Evolutionary conservation across 2,113 vertebrate genomes (phyloP).

Genomic region (Hippocampus comes): DNA sequence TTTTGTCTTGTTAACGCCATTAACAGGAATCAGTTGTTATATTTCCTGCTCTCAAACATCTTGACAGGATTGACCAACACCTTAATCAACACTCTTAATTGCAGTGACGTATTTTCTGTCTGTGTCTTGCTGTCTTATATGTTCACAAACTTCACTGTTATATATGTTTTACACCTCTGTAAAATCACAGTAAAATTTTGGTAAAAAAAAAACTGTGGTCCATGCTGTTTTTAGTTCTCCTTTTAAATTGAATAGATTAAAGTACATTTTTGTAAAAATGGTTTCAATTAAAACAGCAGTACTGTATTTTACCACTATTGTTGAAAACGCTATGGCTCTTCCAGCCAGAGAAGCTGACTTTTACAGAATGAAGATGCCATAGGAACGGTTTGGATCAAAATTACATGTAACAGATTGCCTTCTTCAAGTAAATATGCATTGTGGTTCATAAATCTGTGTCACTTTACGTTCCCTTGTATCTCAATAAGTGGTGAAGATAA

Average conservation of each 20-base stretch:
- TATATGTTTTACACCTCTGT: conserved; percentile 77
- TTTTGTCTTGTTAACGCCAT: conserved; percentile 85
- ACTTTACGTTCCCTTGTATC: no score
- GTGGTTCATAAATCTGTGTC: no score
- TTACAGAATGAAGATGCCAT: no score
- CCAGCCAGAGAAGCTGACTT: no score
- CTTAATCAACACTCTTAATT: conserved; percentile 80
- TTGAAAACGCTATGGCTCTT: no score
- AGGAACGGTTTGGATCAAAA: no score
- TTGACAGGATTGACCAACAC: conserved; percentile 87
- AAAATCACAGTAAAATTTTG: conserved; percentile 86
- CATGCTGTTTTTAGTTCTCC: background rate
- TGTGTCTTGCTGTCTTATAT: conserved; percentile 82
- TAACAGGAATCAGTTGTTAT: conserved; percentile 86
- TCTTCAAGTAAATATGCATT: no score
- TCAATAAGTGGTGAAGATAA: no score
- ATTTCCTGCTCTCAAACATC: conserved; percentile 88
- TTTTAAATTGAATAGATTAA: background rate
- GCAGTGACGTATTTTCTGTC: conserved; percentile 67
- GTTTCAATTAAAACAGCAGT: no score
- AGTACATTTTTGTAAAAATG: background rate
- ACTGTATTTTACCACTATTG: no score
- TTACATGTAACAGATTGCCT: no score
- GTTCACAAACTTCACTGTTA: conserved; percentile 80
- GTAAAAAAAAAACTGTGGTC: conserved; percentile 54